phyloP scores from a whole-genome alignment of 2,797 vertebrate genomes.

The Corythornis leucogaster region DNA sequence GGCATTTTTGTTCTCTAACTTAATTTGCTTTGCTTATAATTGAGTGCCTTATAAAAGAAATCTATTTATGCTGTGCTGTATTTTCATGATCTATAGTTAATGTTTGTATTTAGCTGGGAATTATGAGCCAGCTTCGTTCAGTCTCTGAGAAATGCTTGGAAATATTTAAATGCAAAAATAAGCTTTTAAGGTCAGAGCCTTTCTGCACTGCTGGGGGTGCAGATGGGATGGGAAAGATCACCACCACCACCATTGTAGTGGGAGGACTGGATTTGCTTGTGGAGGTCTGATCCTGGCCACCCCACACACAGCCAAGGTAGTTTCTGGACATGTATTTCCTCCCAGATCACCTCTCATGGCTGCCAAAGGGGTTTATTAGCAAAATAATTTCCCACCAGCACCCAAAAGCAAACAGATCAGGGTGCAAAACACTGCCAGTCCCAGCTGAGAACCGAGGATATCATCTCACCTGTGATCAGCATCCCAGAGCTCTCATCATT shows the following conservation, averaged over 20 bases:
- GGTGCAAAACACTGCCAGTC: rapidly evolving
- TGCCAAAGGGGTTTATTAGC: neutral
- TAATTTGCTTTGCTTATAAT: constrained; percentile 19
- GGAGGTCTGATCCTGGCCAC: neutral
- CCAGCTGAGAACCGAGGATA: neutral
- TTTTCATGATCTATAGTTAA: constrained; percentile 49
- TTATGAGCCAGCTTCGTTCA: neutral
- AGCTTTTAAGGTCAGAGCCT: neutral
- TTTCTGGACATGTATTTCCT: neutral
- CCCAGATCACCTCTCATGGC: neutral
- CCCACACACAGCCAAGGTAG: rapidly evolving
- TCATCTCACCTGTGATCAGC: neutral
- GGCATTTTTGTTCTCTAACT: constrained; percentile 13
- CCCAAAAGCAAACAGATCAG: neutral
- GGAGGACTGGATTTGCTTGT: neutral
- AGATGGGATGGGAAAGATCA: neutral
- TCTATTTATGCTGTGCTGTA: neutral
- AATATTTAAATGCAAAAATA: neutral
- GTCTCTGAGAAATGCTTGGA: neutral
- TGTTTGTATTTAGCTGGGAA: constrained; percentile 11
- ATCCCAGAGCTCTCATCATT: neutral
- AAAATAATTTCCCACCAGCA: neutral
- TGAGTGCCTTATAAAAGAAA: constrained; percentile 20
- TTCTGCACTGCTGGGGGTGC: neutral
- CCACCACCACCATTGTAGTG: neutral